Base-by-base conservation (phyloP, 2,797 vertebrate species). In the Rhyacichthys aspro region DNA sequence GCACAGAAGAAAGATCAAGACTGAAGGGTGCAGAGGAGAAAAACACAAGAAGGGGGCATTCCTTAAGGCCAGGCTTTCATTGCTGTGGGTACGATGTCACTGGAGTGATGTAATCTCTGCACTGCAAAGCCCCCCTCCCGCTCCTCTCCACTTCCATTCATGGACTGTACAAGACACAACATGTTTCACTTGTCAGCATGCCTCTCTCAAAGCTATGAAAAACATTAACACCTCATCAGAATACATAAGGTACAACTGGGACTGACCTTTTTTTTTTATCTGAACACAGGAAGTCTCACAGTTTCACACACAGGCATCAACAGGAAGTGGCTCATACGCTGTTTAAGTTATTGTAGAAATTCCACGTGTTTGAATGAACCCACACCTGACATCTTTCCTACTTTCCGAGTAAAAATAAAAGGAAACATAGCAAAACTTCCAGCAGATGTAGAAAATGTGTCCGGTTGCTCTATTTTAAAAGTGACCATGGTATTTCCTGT, bases 41-140 rank as follows among this genome's bases (percentile, higher is more conserved):
- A 78, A 84, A 76, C 74, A 82, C 55, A 48, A 78, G 74, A 36
- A 58, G 69, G 78, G 76, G 84, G 65, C 78, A 86, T 86, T 89
- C 86, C 74, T 83, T 69, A 53, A 56, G 76, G 63, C 78, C 76
- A 58, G 67, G 57, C 70, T 72, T 76, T 87, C 77, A 83, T 88
- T 86, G 70, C 78, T 86, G 81, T 63, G 74, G 81, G 69, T 82
- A 82, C 41, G 42, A 88, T 80, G 81, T 83, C 85, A 83, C 53
- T 79, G 61, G 53, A 76, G 83, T 87, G 76, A 86, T 72, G 83
- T 84, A 74, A 85, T 78, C 34, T 0, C 8, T 57, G 43, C 64
- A 58, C 47, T 71, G 67, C 72, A 64, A 28, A 38, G 16, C 38
- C 53, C 15, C 17, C 5, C n/a, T 17, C 41, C 33, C 47, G 23